These are phyloP conservation scores for Craniophora ligustri DNA, from an alignment of 2,888 invertebrate species.

Conservation along the genomic window DNA sequence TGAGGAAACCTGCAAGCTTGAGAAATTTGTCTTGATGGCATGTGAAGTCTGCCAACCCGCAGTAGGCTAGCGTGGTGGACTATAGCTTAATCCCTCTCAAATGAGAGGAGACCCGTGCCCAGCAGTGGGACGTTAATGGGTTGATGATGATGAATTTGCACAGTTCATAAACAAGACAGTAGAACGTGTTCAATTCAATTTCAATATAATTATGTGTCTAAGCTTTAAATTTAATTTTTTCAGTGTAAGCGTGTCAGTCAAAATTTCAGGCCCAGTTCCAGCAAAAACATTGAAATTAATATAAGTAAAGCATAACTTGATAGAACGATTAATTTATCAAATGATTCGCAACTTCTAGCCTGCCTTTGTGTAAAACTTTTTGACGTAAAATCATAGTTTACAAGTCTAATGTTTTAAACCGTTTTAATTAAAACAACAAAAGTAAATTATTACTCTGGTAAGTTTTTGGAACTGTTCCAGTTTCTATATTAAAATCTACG, in stretches of 20 bases:
- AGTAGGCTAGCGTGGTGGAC: too few species aligned
- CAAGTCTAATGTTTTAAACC: constrained; percentile 39
- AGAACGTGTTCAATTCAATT: neutral
- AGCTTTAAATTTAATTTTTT: too few species aligned
- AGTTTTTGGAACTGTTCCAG: constrained; percentile 49
- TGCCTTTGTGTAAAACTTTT: constrained; percentile 36
- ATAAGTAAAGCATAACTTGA: constrained; percentile 25
- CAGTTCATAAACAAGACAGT: constrained; percentile 9
- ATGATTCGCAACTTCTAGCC: constrained; percentile 31
- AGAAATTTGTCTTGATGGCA: too few species aligned
- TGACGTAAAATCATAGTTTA: constrained; percentile 38
- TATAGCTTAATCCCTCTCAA: too few species aligned
- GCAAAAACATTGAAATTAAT: constrained; percentile 33
- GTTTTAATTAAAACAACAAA: constrained; percentile 53
- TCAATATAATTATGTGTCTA: neutral
- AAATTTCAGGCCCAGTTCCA: constrained; percentile 13
- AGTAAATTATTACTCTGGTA: constrained; percentile 41
- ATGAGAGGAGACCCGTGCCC: too few species aligned
- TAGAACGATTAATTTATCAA: constrained; percentile 34
- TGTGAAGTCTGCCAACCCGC: too few species aligned
- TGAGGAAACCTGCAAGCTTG: too few species aligned
- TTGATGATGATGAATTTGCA: neutral
- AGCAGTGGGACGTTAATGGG: too few species aligned
- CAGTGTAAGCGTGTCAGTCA: constrained; percentile 12
- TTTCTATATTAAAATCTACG: constrained; percentile 43